Base-by-base conservation (phyloP, 2,888 invertebrate genomes). In the Netelia virgata region DNA sequence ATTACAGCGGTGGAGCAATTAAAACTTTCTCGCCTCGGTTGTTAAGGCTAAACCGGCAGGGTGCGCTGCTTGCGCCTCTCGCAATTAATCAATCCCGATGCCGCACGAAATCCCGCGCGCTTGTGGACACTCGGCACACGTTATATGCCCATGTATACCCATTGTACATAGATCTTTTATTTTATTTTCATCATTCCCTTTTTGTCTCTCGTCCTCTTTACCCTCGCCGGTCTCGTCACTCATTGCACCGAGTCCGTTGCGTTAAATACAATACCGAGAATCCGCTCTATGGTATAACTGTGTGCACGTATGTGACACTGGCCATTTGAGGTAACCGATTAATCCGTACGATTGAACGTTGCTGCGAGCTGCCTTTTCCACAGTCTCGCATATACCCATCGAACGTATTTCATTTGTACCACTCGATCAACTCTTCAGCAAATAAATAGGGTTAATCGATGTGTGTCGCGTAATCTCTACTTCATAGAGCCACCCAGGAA, bases 11-110 rank as follows among this genome's bases (percentile, higher is more conserved):
- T 86, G 81, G 85, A 86, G 88, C 90, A 90, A 91, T 90, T 91
- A 90, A 91, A 90, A 90, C 88, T 90, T 91, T 90, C 87, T 87
- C 87, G 88, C 86, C 86, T 82, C 84, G 79, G 84, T 85, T 84
- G 87, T 87, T 88, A 84, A 85, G 84, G 86, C 84, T 84, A 82
- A 85, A 83, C 85, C 43, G 83, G 78, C 16, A 73, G 64, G 53
- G 70, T 28, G 57, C 79, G 80, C 66, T 76, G 80, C 72, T 76
- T 76, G 63, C 53, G 74, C 66, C 61, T 68, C 70, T 77, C 70
- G 83, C 80, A 77, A 81, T 87, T 85, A 86, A 86, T 86, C 86
- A 86, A 86, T 86, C 85, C 78, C 73, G 72, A 75, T 76, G 78
- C 70, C 59, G 53, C 77, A 72, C 68, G 61, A 66, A 76, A 47